Evolutionary conservation across 2,797 vertebrate species (phyloP).

Genomic region (Brachyrhaphis roseni): DNA sequence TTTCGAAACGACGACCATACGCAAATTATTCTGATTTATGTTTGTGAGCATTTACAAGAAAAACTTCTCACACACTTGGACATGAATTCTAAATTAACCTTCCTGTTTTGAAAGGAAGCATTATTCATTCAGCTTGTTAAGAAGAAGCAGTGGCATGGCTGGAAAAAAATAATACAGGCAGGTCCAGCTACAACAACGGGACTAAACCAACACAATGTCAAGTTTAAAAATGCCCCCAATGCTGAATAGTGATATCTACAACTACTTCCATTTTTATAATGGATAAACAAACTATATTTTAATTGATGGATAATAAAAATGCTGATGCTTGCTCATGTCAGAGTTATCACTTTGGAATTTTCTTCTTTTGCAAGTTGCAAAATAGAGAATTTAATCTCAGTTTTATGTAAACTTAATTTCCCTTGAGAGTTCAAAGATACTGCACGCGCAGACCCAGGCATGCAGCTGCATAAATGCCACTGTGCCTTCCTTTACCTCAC

Average conservation of each 20-base stretch:
- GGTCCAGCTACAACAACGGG: not conserved
- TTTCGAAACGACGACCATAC: not conserved
- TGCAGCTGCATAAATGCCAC: slow-evolving; percentile 23
- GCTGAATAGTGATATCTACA: not conserved
- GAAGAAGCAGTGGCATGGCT: not conserved
- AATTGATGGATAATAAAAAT: not conserved
- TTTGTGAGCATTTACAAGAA: not conserved
- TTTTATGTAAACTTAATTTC: slow-evolving; percentile 52
- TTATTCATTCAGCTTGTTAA: not conserved
- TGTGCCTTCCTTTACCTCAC: slow-evolving; percentile 34
- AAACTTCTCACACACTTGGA: not conserved
- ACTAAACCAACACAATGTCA: not conserved
- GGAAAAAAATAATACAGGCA: not conserved
- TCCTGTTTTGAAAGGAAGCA: not conserved
- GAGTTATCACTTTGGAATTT: slow-evolving; percentile 20
- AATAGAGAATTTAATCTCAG: slow-evolving; percentile 37
- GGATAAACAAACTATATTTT: slow-evolving; percentile 4
- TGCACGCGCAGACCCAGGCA: slow-evolving; percentile 23
- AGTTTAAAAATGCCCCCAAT: not conserved
- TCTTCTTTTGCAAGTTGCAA: slow-evolving; percentile 12
- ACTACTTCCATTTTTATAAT: not conserved
- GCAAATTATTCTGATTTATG: not conserved
- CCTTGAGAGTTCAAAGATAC: slow-evolving; percentile 38
- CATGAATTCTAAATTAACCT: not conserved
- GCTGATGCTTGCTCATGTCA: not conserved